Evolutionary conservation across 2,113 vertebrate genomes (phyloP), one percentile per base, ranked within the genome.

Genomic region (Arothron firmamentum): DNA sequence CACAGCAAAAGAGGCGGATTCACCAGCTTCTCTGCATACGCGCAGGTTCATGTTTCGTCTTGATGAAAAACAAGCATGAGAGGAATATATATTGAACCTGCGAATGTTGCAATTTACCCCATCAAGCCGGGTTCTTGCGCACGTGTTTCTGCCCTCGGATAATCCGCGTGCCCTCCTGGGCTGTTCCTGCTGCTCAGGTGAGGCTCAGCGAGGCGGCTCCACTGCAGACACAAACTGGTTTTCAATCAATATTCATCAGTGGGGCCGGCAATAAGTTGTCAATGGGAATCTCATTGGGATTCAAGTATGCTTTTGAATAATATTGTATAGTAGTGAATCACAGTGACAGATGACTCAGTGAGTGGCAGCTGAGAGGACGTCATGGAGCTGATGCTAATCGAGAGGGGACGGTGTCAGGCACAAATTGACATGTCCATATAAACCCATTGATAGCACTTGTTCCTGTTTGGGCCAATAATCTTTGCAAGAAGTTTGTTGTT

Each of bases 211-310:
- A 62, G 59, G 75, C 63, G 76, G 43, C 70, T 55, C 75, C 69
- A 71, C 81, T 79, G 63, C 41, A 78, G 69, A 62, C 64, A 5
- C 47, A 63, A 79, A 77, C 83, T 50, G 55, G 20, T 65, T 76
- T 76, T 70, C 56, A 85, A 85, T 85, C 84, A 58, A 88, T 84
- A 65, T 77, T 73, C 83, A 80, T 83, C 85, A 81, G 51, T 20
- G 55, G 62, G 56, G 65, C 62, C 11, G 48, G 77, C 78, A 75
- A 77, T 79, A 82, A 71, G 64, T 75, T 78, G 84, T 82, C 85
- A 85, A 83, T 87, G 78, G 70, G 79, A 86, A 81, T 61, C 83
- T 85, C 78, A 88, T 89, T 88, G 80, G 74, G 64, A 86, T 88
- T 85, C 86, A 83, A 83, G 83, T 65, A 56, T 20, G 77, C 75